Conservation (phyloP, 2,113 vertebrate species). For the Peromyscus polionotus region DNA sequence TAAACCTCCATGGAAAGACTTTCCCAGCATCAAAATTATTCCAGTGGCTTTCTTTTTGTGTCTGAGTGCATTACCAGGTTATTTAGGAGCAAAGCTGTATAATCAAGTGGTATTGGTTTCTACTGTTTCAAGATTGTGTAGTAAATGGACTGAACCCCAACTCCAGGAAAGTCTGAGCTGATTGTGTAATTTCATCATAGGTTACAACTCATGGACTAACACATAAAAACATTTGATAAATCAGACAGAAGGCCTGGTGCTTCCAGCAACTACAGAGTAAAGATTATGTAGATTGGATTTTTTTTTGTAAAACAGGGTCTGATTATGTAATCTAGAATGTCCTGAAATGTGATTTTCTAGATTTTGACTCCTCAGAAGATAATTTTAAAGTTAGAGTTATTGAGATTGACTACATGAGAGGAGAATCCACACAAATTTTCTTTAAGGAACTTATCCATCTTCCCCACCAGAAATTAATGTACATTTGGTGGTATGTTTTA, state of each 20-base stretch:
- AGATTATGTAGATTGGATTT: not conserved
- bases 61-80: not conserved
- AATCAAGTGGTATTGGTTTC: not conserved
- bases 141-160: not conserved
- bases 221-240: not conserved
- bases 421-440: not conserved
- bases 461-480: not conserved
- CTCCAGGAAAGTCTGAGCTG: not conserved
- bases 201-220: not conserved
- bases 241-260: not conserved
- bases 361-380: not conserved
- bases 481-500: not conserved
- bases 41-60: not conserved
- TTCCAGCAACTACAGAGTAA: not conserved
- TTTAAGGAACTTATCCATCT: not conserved
- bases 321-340: not conserved
- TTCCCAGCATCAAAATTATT: not conserved
- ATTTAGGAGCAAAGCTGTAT: not conserved
- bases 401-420: not conserved
- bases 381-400: conserved; percentile 33
- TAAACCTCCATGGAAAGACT: not conserved
- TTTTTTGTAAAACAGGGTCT: not conserved
- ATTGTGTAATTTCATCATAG: not conserved
- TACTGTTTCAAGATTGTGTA: not conserved
- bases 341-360: not conserved